Evolutionary conservation across 2,797 vertebrate species (phyloP).

Genomic region (Apodemus agrarius): DNA sequence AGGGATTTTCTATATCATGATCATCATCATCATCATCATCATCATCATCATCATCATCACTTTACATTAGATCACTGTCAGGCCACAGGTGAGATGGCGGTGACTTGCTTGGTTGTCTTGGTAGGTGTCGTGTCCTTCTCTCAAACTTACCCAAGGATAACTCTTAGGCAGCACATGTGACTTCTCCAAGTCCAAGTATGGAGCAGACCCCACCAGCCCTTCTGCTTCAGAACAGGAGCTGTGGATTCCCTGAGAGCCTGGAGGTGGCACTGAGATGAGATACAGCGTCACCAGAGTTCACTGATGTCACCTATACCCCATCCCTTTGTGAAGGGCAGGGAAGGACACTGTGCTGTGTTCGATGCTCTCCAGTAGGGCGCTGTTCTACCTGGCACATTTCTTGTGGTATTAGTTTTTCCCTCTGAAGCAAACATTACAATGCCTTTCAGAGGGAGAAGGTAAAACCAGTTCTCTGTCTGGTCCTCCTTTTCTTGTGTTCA

Average conservation of each 20-base stretch:
- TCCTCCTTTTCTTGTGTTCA: slow-evolving; percentile 23
- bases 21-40: background rate
- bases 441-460: background rate
- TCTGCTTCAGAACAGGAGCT: background rate
- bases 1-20: background rate
- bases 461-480: background rate
- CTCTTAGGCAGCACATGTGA: background rate
- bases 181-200: background rate
- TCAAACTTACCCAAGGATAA: background rate
- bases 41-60: background rate
- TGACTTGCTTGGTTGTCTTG: slow-evolving; percentile 20
- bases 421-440: background rate
- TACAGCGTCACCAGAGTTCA: background rate
- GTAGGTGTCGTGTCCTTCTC: background rate
- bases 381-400: background rate
- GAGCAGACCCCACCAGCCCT: background rate
- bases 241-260: background rate
- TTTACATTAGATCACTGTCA: background rate
- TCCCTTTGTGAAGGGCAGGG: background rate
- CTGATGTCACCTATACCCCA: background rate
- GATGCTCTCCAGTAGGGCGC: background rate
- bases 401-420: background rate
- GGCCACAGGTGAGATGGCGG: background rate
- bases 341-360: background rate
- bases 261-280: background rate